These are phyloP conservation scores for Pachypsylla venusta DNA, from an alignment of 1,140 invertebrate species.

Conservation along the genomic window DNA sequence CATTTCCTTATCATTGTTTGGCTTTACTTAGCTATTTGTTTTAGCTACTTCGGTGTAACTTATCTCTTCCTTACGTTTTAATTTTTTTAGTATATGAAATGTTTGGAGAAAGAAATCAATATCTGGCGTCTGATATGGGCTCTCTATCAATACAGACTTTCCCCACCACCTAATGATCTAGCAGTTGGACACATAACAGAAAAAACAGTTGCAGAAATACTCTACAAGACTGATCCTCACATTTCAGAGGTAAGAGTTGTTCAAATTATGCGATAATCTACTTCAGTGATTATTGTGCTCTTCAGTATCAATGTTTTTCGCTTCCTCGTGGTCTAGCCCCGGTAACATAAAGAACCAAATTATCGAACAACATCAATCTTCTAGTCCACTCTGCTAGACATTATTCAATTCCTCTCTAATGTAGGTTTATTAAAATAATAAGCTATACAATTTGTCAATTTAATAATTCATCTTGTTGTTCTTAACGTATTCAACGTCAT, in stretches of 20 bases:
- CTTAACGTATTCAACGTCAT: no score
- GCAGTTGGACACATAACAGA: slow-evolving; percentile 26
- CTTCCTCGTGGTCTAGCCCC: not conserved
- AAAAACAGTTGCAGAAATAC: slow-evolving; percentile 37
- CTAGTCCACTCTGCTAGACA: no score
- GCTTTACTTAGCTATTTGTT: no score
- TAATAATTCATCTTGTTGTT: no score
- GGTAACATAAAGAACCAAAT: no score
- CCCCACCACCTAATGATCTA: slow-evolving; percentile 32
- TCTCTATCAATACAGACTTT: slow-evolving; percentile 59
- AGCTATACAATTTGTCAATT: no score
- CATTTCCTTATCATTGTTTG: no score
- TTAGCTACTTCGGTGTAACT: no score
- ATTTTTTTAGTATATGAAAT: slow-evolving; percentile 20
- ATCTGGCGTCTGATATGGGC: slow-evolving; percentile 71
- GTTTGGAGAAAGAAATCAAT: slow-evolving; percentile 64
- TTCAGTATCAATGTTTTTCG: not conserved
- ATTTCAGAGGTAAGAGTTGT: slow-evolving; percentile 41
- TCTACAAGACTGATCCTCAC: slow-evolving; percentile 47
- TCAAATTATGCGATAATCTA: slow-evolving; percentile 1
- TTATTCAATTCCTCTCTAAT: no score
- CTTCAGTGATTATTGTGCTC: not conserved
- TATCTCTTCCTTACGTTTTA: no score
- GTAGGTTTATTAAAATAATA: no score
- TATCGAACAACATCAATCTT: no score